phyloP scores from a whole-genome alignment of 2,797 vertebrate genomes.

The Epinephelus malabaricus region DNA sequence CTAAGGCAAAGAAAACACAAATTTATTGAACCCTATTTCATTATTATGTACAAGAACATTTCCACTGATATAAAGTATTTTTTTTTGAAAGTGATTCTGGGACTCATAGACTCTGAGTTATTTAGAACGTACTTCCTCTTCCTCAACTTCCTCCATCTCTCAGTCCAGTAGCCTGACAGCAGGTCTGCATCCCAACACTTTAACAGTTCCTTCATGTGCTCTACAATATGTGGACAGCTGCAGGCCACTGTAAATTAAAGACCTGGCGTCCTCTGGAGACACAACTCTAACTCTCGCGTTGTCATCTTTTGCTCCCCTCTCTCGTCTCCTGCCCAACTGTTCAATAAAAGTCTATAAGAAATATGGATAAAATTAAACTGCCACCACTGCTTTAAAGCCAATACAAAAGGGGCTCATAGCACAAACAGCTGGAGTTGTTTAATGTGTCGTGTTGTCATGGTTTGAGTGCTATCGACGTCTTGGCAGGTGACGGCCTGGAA shows the following conservation, averaged over 20 bases:
- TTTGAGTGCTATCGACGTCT: slow-evolving; percentile 56
- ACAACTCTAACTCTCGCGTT: not conserved
- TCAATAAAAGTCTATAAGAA: slow-evolving; percentile 5
- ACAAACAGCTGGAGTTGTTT: slow-evolving; percentile 41
- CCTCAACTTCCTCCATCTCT: not conserved
- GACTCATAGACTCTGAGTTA: not conserved
- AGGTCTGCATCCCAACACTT: not conserved
- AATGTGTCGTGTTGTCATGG: slow-evolving; percentile 25
- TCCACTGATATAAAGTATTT: not conserved
- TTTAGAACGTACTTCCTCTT: not conserved
- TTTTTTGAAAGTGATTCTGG: not conserved
- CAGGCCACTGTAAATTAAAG: slow-evolving; percentile 6
- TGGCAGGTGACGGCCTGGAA: slow-evolving; percentile 44
- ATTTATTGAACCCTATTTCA: no score
- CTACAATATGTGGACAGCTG: not conserved
- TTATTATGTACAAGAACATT: not conserved
- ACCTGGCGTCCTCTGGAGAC: not conserved
- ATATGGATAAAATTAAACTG: not conserved
- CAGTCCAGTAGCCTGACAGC: not conserved
- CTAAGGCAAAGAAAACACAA: no score
- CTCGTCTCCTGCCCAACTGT: not conserved
- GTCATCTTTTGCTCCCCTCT: not conserved
- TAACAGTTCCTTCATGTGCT: not conserved
- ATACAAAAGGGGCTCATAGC: not conserved
- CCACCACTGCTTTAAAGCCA: slow-evolving; percentile 9